phyloP scores from a whole-genome alignment of 2,888 invertebrate species.

The Yponomeuta malinellus region DNA sequence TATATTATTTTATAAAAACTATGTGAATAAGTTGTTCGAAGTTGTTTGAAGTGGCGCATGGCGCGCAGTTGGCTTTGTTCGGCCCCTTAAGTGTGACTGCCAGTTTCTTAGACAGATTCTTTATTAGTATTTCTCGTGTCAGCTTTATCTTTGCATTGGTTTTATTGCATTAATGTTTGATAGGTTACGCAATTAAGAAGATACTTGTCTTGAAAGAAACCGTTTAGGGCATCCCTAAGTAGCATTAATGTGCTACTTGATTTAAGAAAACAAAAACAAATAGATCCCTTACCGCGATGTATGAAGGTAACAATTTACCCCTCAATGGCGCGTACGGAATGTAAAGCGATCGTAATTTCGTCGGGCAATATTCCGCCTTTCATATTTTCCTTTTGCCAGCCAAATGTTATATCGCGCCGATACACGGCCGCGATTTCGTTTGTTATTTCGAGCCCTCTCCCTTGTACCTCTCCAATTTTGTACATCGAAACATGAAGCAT shows the following conservation, averaged over 20 bases:
- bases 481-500: constrained; percentile 60
- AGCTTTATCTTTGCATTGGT: background rate
- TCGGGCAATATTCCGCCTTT: constrained; percentile 70
- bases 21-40: too few relatives aligned
- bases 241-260: constrained; percentile 34
- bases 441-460: constrained; percentile 66
- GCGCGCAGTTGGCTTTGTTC: too few relatives aligned
- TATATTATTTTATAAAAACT: too few relatives aligned
- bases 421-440: constrained; percentile 68
- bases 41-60: too few relatives aligned
- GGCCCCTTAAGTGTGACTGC: background rate
- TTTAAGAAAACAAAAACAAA: constrained; percentile 51
- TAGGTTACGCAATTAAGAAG: background rate
- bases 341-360: constrained; percentile 73
- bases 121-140: background rate
- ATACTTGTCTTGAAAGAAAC: background rate
- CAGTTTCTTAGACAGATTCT: constrained; percentile 8
- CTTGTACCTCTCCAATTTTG: constrained; percentile 49
- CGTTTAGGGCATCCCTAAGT: background rate
- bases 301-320: constrained; percentile 70
- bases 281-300: constrained; percentile 68
- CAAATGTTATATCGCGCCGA: constrained; percentile 64
- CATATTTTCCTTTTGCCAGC: constrained; percentile 69
- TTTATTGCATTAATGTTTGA: background rate
- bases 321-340: constrained; percentile 68